A percentile compares a stretch with the other conserved stretches of the same genome.
These are phyloP conservation scores for Petrolisthes manimaculis DNA, from an alignment of 2,888 invertebrate species.

Conservation along the genomic window DNA sequence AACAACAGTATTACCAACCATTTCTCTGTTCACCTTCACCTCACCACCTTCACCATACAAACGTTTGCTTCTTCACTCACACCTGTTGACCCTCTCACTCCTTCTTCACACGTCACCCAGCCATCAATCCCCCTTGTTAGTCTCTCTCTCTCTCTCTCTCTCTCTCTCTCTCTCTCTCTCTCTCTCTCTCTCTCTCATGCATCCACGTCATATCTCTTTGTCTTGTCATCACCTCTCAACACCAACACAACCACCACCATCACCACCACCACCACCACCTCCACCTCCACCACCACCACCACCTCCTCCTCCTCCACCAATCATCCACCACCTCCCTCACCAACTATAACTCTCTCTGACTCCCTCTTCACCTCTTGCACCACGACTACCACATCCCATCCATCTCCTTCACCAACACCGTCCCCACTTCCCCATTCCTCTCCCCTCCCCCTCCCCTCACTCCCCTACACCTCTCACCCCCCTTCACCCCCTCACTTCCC, in stretches of 20 bases:
- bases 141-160: slow-evolving; percentile 11
- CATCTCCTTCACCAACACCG: background rate
- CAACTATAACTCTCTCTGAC: background rate
- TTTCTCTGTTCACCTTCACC: no score
- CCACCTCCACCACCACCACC: background rate
- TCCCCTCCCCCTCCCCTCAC: background rate
- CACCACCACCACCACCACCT: background rate
- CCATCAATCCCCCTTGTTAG: background rate
- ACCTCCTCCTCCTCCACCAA: background rate
- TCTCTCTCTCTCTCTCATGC: background rate
- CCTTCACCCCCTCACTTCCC: no score
- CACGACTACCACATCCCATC: background rate
- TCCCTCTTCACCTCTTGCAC: background rate
- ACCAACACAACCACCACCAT: no score
- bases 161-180: background rate
- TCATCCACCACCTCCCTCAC: background rate
- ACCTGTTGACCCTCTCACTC: background rate
- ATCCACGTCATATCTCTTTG: background rate
- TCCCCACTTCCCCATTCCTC: background rate
- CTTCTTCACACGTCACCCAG: background rate
- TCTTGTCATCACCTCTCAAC: background rate
- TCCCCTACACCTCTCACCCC: no score
- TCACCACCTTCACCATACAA: background rate
- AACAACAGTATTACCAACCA: background rate
- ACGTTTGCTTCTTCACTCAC: background rate